A percentile compares a stretch with the other conserved stretches of the same genome.
phyloP scores from a whole-genome alignment of 2,888 invertebrate species.

The Pilophorus perplexus region DNA sequence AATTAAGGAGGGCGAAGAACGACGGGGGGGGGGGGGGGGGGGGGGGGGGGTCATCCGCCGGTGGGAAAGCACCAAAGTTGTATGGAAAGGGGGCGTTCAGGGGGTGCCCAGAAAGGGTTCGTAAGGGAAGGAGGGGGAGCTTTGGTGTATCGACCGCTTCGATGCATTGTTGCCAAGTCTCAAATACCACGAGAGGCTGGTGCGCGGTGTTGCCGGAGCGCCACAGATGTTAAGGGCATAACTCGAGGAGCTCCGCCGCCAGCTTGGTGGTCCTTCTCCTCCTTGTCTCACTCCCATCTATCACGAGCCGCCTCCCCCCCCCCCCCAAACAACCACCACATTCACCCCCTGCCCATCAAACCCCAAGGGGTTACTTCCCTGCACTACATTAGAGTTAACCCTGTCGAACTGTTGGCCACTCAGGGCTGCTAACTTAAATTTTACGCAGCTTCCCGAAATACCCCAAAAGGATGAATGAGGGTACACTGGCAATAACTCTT shows the following conservation, averaged over 20 bases:
- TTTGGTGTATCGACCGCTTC: conserved; percentile 33
- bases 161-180: conserved; percentile 35
- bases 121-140: conserved; percentile 2
- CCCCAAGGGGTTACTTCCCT: too few relatives aligned
- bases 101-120: neutral
- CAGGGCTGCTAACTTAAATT: too few relatives aligned
- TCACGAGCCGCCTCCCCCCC: neutral
- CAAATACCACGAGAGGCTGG: conserved; percentile 36
- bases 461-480: too few relatives aligned
- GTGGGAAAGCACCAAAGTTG: neutral
- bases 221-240: conserved; percentile 32
- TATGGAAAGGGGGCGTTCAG: neutral
- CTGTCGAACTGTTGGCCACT: too few relatives aligned
- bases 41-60: neutral
- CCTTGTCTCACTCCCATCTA: conserved; percentile 18
- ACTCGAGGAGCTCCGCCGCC: conserved; percentile 20
- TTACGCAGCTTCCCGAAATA: too few relatives aligned
- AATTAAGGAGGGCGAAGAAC: conserved; percentile 9
- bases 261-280: conserved; percentile 19
- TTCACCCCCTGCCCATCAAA: too few relatives aligned
- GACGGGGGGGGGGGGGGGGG: neutral
- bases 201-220: conserved; percentile 27
- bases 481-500: too few relatives aligned
- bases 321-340: neutral
- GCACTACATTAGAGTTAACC: too few relatives aligned